phyloP scores from a whole-genome alignment of 2,113 vertebrate genomes.

The Glaucomys volans region DNA sequence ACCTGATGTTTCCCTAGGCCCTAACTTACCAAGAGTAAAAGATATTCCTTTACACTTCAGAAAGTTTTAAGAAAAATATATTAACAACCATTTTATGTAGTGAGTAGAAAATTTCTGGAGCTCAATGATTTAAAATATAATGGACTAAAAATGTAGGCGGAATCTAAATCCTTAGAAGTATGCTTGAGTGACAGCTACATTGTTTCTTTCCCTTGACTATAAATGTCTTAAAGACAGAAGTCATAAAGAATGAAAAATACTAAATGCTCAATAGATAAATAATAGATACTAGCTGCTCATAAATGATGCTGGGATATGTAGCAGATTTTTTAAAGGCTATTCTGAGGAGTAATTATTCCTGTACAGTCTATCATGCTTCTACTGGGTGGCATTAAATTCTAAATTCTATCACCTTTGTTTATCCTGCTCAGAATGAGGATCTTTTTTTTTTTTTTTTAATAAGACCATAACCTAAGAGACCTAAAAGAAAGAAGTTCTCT shows the following conservation, averaged over 20 bases:
- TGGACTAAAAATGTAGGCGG: neutral
- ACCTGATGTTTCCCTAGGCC: neutral
- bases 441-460: neutral
- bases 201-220: neutral
- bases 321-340: neutral
- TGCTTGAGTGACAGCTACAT: neutral
- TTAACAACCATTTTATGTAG: neutral
- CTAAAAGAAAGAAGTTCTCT: neutral
- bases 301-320: neutral
- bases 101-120: neutral
- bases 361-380: too few species aligned
- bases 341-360: neutral
- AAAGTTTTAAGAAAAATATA: neutral
- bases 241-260: neutral
- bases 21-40: neutral
- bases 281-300: neutral
- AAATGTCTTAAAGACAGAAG: neutral
- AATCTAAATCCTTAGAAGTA: neutral
- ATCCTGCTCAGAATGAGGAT: neutral
- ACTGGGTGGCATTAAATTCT: neutral
- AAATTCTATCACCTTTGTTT: neutral
- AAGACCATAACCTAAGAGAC: neutral
- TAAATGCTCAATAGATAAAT: neutral
- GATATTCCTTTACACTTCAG: neutral
- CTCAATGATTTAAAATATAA: constrained; percentile 5